Evolutionary conservation across 2,888 invertebrate genomes (phyloP).

Genomic region (Gonocerus acuteangulatus): DNA sequence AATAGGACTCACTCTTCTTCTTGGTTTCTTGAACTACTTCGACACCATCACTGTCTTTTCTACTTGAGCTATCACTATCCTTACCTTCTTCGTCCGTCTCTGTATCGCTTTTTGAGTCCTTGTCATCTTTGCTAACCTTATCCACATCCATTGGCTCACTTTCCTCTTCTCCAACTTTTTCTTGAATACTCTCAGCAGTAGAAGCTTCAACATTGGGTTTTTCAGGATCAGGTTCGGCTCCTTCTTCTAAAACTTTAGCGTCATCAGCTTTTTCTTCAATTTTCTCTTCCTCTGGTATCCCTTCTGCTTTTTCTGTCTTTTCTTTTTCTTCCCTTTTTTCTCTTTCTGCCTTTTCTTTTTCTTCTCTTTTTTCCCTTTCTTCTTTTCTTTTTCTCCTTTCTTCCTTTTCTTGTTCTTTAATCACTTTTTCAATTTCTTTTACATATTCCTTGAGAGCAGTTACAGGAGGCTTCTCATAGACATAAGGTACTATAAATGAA

Average conservation of each 20-base stretch:
- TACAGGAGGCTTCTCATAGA: conserved; percentile 81
- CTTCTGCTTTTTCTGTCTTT: conserved; percentile 47
- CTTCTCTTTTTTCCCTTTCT: conserved; percentile 40
- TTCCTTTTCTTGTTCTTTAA: conserved; percentile 37
- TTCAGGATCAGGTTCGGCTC: conserved; percentile 46
- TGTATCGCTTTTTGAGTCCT: conserved; percentile 40
- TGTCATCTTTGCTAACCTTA: conserved; percentile 39
- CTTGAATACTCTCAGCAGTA: conserved; percentile 40
- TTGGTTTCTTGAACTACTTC: conserved; percentile 37
- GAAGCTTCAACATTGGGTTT: conserved; percentile 48
- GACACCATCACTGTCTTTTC: conserved; percentile 38
- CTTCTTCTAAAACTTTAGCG: conserved; percentile 38
- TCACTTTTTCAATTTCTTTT: conserved; percentile 50
- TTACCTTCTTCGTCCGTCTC: conserved; percentile 40
- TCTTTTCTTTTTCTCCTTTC: conserved; percentile 49
- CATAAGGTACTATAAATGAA: conserved; percentile 86
- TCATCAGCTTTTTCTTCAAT: conserved; percentile 44
- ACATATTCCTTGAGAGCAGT: conserved; percentile 68
- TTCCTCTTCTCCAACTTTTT: conserved; percentile 37
- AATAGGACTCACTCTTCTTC: conserved; percentile 59
- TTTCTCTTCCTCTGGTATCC: conserved; percentile 42
- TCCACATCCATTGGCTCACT: conserved; percentile 40
- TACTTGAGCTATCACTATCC: conserved; percentile 34
- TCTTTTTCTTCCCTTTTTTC: conserved; percentile 42
- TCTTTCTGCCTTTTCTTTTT: conserved; percentile 24